Conservation (phyloP, 1,140 invertebrate genomes). For the Heliothis virescens region DNA sequence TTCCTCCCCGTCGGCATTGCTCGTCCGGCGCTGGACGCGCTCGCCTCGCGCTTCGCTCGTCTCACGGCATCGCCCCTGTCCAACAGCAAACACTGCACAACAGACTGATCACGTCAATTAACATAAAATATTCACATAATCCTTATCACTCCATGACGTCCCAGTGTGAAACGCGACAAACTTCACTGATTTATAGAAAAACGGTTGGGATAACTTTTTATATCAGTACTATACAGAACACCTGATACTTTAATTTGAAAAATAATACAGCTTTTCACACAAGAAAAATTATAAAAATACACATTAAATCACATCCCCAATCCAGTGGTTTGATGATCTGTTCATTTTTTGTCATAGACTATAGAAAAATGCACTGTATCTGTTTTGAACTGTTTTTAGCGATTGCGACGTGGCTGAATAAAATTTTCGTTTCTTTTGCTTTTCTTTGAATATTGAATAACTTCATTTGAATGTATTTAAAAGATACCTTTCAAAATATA, state of each 20-base stretch:
- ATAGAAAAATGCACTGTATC: slow-evolving; percentile 28
- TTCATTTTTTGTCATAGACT: slow-evolving; percentile 49
- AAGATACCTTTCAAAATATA: background rate
- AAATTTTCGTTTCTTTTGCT: background rate
- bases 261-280: slow-evolving; percentile 51
- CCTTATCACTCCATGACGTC: slow-evolving; percentile 64
- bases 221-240: slow-evolving; percentile 15
- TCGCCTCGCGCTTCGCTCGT: slow-evolving; percentile 78
- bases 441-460: background rate
- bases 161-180: slow-evolving; percentile 60
- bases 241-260: slow-evolving; percentile 59
- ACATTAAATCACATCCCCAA: slow-evolving; percentile 67
- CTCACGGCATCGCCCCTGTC: slow-evolving; percentile 74
- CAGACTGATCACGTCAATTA: slow-evolving; percentile 61
- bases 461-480: background rate
- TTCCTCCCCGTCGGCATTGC: slow-evolving; percentile 87
- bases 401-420: slow-evolving; percentile 10
- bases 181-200: background rate
- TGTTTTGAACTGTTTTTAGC: background rate
- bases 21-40: slow-evolving; percentile 75
- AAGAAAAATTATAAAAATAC: slow-evolving; percentile 63
- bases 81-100: slow-evolving; percentile 58
- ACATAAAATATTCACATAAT: slow-evolving; percentile 64
- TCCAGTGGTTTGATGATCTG: slow-evolving; percentile 65
- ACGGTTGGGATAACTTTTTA: background rate